Conservation (phyloP, 2,797 vertebrate genomes). For the Heliangelus exortis region DNA sequence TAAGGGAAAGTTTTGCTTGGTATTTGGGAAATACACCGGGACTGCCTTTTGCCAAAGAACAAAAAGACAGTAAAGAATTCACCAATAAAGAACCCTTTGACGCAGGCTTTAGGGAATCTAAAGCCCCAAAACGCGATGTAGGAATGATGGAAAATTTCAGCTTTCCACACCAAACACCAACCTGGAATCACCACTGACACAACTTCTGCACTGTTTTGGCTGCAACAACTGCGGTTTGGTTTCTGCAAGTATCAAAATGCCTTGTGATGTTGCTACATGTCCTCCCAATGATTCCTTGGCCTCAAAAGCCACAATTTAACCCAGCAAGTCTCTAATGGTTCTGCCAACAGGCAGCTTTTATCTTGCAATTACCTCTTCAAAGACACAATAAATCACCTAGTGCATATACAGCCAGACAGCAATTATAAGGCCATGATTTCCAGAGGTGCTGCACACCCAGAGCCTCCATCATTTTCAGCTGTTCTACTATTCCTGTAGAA, state of each 20-base stretch:
- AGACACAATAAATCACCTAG: not conserved
- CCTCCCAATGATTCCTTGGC: not conserved
- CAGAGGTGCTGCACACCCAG: not conserved
- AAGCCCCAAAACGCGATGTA: not conserved
- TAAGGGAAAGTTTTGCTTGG: not conserved
- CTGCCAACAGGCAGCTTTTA: constrained; percentile 33
- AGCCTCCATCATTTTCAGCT: not conserved
- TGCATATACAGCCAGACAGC: not conserved
- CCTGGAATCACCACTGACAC: not conserved
- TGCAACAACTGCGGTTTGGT: not conserved
- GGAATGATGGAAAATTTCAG: fast-evolving
- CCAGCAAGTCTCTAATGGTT: not conserved
- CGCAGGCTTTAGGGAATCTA: not conserved
- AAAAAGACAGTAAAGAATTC: not conserved
- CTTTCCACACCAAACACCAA: not conserved
- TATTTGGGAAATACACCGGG: not conserved
- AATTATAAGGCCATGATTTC: not conserved
- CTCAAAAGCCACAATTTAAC: not conserved
- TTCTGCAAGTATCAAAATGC: not conserved
- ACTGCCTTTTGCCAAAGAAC: not conserved
- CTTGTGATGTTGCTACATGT: not conserved
- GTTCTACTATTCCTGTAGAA: not conserved
- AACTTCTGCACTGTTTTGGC: fast-evolving
- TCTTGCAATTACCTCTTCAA: constrained; percentile 18
- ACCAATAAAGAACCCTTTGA: not conserved